Evolutionary conservation across 2,113 vertebrate genomes (phyloP).

Genomic region (Dolichotis patagonum): DNA sequence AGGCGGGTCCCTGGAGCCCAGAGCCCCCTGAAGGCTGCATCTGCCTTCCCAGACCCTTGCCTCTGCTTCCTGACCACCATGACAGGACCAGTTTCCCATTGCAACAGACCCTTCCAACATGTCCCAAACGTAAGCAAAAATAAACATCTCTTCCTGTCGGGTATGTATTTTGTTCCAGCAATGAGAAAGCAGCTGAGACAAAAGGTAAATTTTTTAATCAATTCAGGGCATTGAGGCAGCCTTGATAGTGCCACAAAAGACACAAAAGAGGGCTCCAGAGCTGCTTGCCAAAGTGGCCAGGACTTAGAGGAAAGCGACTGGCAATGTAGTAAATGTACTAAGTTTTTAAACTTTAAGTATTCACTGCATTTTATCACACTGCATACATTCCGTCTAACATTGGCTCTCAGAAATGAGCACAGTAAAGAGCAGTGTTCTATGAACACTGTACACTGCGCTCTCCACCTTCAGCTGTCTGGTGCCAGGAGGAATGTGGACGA

Average conservation of each 20-base stretch:
- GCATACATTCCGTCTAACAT: neutral
- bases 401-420: neutral
- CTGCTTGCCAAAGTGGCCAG: neutral
- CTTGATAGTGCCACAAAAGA: neutral
- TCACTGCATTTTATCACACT: neutral
- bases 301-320: neutral
- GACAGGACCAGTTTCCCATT: neutral
- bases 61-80: neutral
- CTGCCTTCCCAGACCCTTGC: too few species aligned
- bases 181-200: neutral
- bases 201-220: neutral
- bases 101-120: neutral
- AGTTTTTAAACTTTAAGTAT: neutral
- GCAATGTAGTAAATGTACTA: neutral
- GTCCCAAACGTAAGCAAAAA: neutral
- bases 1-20: neutral
- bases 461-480: too few species aligned
- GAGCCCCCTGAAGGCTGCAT: too few species aligned
- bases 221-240: neutral
- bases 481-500: neutral
- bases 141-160: neutral
- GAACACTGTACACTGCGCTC: neutral
- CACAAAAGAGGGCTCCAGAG: neutral
- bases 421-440: too few species aligned
- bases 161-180: neutral